These are phyloP conservation scores for Neolamprologus kungweensis DNA, from an alignment of 2,113 vertebrate genomes.

Conservation along the genomic window DNA sequence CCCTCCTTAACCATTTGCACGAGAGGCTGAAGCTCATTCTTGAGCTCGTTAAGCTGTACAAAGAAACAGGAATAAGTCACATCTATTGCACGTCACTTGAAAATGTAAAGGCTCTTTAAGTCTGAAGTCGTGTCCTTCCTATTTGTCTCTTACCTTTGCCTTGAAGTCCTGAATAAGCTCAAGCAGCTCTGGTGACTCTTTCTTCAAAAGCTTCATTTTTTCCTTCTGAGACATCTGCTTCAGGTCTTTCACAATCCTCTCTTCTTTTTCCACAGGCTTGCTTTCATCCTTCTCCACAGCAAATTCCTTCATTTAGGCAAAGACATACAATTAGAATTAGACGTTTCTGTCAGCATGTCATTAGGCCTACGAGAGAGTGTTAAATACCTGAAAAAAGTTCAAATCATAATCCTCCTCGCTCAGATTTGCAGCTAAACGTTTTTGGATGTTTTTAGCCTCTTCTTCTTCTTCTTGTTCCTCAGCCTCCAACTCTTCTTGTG, in stretches of 20 bases:
- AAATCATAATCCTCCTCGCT: slow-evolving; percentile 92
- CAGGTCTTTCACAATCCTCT: slow-evolving; percentile 84
- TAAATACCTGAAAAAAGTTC: slow-evolving; percentile 77
- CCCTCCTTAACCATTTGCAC: slow-evolving; percentile 77
- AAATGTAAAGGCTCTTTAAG: neutral
- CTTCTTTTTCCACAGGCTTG: slow-evolving; percentile 55
- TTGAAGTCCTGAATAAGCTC: slow-evolving; percentile 92
- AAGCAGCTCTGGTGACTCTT: slow-evolving; percentile 91
- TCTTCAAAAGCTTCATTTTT: slow-evolving; percentile 88
- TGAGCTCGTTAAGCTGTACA: slow-evolving; percentile 77
- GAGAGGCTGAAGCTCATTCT: slow-evolving; percentile 85
- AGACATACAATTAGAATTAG: neutral
- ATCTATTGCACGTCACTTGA: neutral
- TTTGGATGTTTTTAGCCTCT: slow-evolving; percentile 88
- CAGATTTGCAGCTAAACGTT: slow-evolving; percentile 76
- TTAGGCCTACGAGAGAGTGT: neutral
- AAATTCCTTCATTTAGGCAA: slow-evolving; percentile 58
- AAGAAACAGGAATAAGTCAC: neutral
- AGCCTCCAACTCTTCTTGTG: slow-evolving; percentile 74
- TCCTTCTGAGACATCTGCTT: slow-evolving; percentile 84
- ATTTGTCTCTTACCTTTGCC: slow-evolving; percentile 66
- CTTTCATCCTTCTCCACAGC: slow-evolving; percentile 33
- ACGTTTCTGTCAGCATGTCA: neutral
- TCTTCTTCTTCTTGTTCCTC: slow-evolving; percentile 91
- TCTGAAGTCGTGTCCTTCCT: neutral